Evolutionary conservation across 2,113 vertebrate species (phyloP).

Genomic region (Neolamprologus variostigma): DNA sequence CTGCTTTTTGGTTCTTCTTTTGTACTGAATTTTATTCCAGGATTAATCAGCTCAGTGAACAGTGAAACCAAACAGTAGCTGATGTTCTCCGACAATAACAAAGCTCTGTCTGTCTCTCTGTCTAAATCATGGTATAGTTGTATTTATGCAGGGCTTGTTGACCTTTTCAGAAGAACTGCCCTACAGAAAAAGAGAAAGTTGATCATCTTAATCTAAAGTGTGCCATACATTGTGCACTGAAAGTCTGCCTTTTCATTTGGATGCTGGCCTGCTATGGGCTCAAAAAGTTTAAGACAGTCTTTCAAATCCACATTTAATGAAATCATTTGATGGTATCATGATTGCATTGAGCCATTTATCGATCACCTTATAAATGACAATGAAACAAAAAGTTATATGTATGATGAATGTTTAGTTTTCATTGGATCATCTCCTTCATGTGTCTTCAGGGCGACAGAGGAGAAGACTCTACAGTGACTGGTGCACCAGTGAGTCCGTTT

Average conservation of each 20-base stretch:
- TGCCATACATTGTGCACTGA: background rate
- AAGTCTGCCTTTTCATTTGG: background rate
- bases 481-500: slow-evolving; percentile 76
- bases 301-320: background rate
- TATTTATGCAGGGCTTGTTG: background rate
- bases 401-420: background rate
- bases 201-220: background rate
- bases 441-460: slow-evolving; percentile 85
- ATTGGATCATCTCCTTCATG: background rate
- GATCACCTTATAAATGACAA: background rate
- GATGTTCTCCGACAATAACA: background rate
- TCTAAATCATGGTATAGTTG: background rate
- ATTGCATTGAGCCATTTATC: background rate
- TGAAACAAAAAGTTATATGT: background rate
- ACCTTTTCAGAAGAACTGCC: background rate
- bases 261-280: background rate
- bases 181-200: background rate
- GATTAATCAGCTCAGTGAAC: background rate
- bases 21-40: background rate
- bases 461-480: slow-evolving; percentile 71
- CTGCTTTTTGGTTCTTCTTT: background rate
- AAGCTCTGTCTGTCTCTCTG: background rate
- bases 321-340: background rate
- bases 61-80: background rate
- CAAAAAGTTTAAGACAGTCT: background rate